A percentile compares a stretch with the other conserved stretches of the same genome.
Conservation (phyloP, 2,797 vertebrate species). For the Neomorphus geoffroyi region DNA sequence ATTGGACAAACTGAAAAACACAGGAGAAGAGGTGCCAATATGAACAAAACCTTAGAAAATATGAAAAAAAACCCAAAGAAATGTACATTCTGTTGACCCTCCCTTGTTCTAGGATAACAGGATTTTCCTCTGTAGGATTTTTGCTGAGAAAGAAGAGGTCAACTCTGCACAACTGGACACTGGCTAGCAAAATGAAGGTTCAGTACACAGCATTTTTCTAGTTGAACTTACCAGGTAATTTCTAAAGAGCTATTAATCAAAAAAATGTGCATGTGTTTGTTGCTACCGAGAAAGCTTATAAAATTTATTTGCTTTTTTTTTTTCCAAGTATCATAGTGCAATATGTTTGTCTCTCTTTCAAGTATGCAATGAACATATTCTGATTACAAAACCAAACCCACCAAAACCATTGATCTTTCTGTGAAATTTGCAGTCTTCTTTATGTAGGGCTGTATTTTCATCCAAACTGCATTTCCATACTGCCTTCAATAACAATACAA, state of each 20-base stretch:
- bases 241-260: neutral
- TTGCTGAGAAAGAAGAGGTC: neutral
- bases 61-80: fast-evolving
- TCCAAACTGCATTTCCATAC: neutral
- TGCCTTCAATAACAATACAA: neutral
- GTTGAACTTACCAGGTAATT: neutral
- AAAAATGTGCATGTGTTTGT: neutral
- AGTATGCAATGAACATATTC: neutral
- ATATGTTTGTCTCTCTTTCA: neutral
- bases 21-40: neutral
- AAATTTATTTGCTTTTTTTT: neutral
- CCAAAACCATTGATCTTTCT: neutral
- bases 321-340: neutral
- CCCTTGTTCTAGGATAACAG: neutral
- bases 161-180: neutral
- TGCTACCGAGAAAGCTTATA: neutral
- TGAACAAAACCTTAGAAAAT: neutral
- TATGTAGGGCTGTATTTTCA: neutral
- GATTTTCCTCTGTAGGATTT: neutral
- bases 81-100: neutral
- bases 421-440: neutral
- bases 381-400: neutral
- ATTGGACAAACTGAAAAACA: neutral
- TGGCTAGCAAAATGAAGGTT: neutral
- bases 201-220: neutral